Conservation (phyloP, 2,888 invertebrate genomes). For the Ophonus ardosiacus region DNA sequence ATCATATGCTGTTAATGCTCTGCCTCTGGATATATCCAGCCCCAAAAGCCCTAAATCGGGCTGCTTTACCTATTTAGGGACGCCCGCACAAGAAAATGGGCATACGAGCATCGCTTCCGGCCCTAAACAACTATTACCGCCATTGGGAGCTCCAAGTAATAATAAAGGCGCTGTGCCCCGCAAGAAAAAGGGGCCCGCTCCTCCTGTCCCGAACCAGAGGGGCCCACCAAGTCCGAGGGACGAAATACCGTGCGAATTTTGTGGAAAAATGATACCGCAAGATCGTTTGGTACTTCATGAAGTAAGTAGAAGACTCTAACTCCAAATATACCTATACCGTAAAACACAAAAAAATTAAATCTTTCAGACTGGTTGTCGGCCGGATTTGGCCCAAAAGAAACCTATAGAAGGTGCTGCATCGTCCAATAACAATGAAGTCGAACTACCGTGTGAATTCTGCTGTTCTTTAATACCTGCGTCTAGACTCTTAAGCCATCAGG, state of each 20-base stretch:
- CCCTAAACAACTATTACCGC: not conserved
- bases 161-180: constrained; percentile 70
- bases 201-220: constrained; percentile 75
- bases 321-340: no score
- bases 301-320: constrained; percentile 69
- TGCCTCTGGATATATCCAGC: constrained; percentile 37
- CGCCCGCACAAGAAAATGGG: not conserved
- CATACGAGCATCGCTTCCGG: not conserved
- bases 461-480: constrained; percentile 76
- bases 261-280: constrained; percentile 77
- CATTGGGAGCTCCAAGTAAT: not conserved
- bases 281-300: constrained; percentile 77
- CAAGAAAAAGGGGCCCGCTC: constrained; percentile 74
- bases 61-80: constrained; percentile 16
- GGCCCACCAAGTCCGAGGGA: constrained; percentile 73
- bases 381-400: constrained; percentile 73
- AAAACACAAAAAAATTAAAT: not conserved
- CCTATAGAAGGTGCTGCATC: not conserved
- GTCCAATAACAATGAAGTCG: constrained; percentile 71
- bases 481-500: constrained; percentile 79
- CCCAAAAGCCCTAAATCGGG: not conserved
- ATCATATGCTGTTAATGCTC: constrained; percentile 25
- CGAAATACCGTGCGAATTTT: constrained; percentile 79
- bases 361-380: constrained; percentile 73
- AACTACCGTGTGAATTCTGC: constrained; percentile 82